Conservation (phyloP, 2,888 invertebrate species). For the Griposia aprilina region DNA sequence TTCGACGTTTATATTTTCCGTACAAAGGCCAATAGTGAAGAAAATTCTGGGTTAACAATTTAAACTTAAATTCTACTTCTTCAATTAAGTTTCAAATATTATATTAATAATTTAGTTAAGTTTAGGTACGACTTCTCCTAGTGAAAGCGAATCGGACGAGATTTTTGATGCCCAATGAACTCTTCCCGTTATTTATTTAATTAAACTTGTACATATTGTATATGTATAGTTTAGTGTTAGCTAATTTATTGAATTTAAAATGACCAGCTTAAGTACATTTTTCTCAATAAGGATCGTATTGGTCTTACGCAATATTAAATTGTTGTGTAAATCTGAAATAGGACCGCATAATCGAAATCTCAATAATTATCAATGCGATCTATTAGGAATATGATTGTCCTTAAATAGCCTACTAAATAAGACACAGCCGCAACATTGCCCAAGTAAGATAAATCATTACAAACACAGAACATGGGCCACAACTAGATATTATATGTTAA, state of each 20-base stretch:
- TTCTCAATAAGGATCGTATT: neutral
- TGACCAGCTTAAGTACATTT: neutral
- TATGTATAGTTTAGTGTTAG: neutral
- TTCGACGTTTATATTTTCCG: no score
- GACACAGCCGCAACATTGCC: neutral
- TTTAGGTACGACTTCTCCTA: neutral
- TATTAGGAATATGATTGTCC: constrained; percentile 29
- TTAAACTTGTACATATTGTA: neutral
- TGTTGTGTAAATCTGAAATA: neutral
- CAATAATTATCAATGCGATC: constrained; percentile 17
- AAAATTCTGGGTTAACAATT: neutral
- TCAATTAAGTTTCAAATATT: neutral
- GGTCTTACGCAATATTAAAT: neutral
- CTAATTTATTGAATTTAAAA: neutral
- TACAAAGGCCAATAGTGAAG: no score
- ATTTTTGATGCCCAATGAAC: neutral
- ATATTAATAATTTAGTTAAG: neutral
- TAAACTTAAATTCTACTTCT: neutral
- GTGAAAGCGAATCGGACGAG: neutral
- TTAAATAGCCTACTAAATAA: neutral
- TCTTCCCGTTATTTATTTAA: neutral
- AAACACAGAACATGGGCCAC: neutral
- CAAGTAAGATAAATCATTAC: constrained; percentile 42
- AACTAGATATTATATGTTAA: constrained; percentile 43
- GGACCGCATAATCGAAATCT: neutral